Evolutionary conservation across 2,113 vertebrate species (phyloP).

Genomic region (human (Homo sapiens)): GRCh38 chr17:28631001-28631500

Average conservation of each 20-base stretch:
- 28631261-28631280: background rate
- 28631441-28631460: background rate
- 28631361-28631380: background rate
- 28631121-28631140: background rate
- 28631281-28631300: background rate
- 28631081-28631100: background rate
- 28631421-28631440: background rate
- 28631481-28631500: slow-evolving; percentile 91
- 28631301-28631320: background rate
- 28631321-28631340: background rate
- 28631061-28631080: background rate
- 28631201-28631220: background rate
- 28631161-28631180: background rate
- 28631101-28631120: background rate
- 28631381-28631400: background rate
- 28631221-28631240: background rate
- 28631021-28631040: background rate
- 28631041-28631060: background rate
- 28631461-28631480: slow-evolving; percentile 83
- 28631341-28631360: background rate
- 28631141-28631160: background rate
- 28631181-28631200: background rate
- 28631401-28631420: background rate
- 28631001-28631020: background rate
- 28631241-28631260: background rate